phyloP scores from a whole-genome alignment of 2,797 vertebrate genomes.

The Ciconia nigra region DNA sequence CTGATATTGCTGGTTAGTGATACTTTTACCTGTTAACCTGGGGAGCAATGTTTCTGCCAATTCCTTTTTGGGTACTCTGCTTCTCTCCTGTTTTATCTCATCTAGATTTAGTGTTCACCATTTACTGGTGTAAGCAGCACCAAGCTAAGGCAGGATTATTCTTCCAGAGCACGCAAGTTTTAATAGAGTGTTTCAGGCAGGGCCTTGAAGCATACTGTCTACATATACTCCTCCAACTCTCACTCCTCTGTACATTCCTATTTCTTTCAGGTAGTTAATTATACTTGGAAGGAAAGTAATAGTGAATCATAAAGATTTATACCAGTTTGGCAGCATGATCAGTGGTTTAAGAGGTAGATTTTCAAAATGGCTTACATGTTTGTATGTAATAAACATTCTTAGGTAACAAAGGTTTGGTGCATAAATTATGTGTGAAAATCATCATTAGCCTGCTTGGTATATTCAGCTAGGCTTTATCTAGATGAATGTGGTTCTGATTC shows the following conservation, averaged over 20 bases:
- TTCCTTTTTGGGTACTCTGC: background rate
- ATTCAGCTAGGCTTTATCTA: background rate
- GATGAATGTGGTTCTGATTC: background rate
- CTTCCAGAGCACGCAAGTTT: background rate
- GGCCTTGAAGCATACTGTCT: background rate
- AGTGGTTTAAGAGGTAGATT: background rate
- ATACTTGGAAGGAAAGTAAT: background rate
- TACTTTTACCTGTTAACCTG: background rate
- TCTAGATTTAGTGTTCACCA: background rate
- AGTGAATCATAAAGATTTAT: background rate
- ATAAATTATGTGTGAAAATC: background rate
- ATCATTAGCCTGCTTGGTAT: background rate
- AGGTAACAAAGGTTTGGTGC: background rate
- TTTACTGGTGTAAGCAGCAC: background rate
- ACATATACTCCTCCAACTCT: background rate
- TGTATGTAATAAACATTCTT: background rate
- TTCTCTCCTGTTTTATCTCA: background rate
- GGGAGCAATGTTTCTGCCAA: background rate
- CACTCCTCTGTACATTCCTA: background rate
- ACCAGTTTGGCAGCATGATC: background rate
- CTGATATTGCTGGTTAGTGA: background rate
- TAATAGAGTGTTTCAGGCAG: background rate
- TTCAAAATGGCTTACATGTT: background rate
- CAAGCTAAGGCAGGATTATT: background rate
- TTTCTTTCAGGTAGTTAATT: background rate